Base-by-base conservation (phyloP, 2,888 invertebrate species). In the Drosophila koepferae region DNA sequence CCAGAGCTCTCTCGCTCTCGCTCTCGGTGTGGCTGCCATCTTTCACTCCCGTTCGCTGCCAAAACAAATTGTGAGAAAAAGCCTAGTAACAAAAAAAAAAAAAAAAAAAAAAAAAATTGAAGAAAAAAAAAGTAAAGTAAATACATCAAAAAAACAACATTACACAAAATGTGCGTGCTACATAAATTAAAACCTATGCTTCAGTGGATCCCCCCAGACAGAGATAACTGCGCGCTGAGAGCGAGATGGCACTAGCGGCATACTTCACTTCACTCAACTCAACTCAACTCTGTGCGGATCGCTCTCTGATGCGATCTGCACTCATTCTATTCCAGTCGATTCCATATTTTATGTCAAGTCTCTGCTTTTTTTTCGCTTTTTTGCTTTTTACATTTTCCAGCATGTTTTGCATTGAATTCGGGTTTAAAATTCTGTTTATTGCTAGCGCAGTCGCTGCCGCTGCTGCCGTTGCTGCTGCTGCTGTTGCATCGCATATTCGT, bases 381-480 rank as follows among this genome's bases (percentile, higher is more conserved):
- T 36, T 51, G 51, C 34, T 34, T 20, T 51, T 51, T 81, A 80
- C 58, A 58, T 55, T 81, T 56, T 55, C 68, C 66, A 67, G 59
- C 82, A 84, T 88, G 79, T 86, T 86, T 89, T 86, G 90, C 89
- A 90, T 86, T 81, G 90, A 90, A 90, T 86, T 86, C 89, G 86
- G 90, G 89, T 49, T 90, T 81, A 61, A 90, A 86, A 86, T 89
- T 79, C 87, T 90, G 77, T 79, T 90, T 90, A 82, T 82, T 82
- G 72, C 69, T 69, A 63, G 40, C 34, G 76, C 18, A 31, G 67
- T 28, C 36, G 67, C 38, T 56, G 74, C 56, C 44, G 81, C 51
- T 46, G 74, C 10, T 44, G 38, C 55, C 16, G 70, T 28, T 51
- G 74, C 14, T 46, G 65, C 34, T 63, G 74, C 20, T 59, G 74